Base-by-base conservation (phyloP, 1,140 invertebrate species). In the Adelges cooleyi region DNA sequence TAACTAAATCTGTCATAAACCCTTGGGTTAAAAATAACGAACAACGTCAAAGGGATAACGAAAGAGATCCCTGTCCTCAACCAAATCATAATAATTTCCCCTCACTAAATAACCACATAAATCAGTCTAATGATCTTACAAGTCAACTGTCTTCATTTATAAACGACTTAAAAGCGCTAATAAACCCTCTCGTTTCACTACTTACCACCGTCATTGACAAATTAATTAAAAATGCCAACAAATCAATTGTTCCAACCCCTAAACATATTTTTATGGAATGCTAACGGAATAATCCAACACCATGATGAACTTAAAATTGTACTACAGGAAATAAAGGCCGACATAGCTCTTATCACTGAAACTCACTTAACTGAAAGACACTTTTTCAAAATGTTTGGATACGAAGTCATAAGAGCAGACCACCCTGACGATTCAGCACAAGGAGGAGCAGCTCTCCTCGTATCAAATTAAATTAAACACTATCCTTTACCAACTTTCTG, bases 201-300 rank as follows among this genome's bases (percentile, higher is more conserved):
- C 22, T 33, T 18, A 20, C 44, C 18, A 48, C 44, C 18, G 44
- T 48, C 17, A 48, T 48, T 6, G 44, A 48, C 17, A 48, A 48
- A 48, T 18, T 18, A 8, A 48, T 48, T 18, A 48, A 48, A 18
- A 69, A 69, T 62, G 65, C 70, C n/a, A 70, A 70, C 40, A 66
- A 69, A 15, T 18, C 68, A n/a, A n/a, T n/a, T n/a, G n/a, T 25
- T 22, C 23, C 3, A 67, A 69, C 29, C 50, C 17, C 27, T 51
- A 25, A 4, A 18, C 50, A 52, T 10, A 10, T 27, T 52, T 25
- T n/a, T 18, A 8, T 52, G 17, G 50, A 52, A 36, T 20, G 50
- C 50, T 0, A 52, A 52, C 3, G 27, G 50, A 33, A 6, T 33
- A n/a, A 29, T 11, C 9, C 29, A 36, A 18, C 5, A 52, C n/a